These are phyloP conservation scores for Merluccius polli DNA, from an alignment of 2,797 vertebrate species.

Conservation along the genomic window DNA sequence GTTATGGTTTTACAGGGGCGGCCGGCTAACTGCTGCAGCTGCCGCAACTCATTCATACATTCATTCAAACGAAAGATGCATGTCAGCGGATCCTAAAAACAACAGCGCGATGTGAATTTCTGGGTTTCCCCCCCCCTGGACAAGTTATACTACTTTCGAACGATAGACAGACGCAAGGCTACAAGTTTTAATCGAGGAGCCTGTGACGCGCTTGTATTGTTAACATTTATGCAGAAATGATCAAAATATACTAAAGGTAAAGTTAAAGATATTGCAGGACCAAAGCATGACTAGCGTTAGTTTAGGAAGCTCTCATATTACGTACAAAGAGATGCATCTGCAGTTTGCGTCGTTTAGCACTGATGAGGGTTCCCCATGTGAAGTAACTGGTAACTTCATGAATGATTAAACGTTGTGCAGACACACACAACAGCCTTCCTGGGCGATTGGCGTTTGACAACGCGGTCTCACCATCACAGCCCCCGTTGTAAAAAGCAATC, in stretches of 20 bases:
- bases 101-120: background rate
- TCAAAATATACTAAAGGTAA: too few relatives aligned
- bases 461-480: too few relatives aligned
- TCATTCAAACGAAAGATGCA: too few relatives aligned
- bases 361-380: background rate
- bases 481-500: background rate
- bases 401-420: too few relatives aligned
- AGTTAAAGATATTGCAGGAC: too few relatives aligned
- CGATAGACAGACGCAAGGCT: background rate
- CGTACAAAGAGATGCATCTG: background rate
- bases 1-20: too few relatives aligned
- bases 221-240: too few relatives aligned
- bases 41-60: background rate
- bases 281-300: too few relatives aligned
- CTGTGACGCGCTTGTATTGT: background rate
- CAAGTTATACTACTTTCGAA: background rate
- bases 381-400: too few relatives aligned
- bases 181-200: background rate
- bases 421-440: too few relatives aligned
- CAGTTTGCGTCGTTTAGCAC: background rate
- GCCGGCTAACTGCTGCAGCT: background rate
- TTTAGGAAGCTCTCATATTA: too few relatives aligned
- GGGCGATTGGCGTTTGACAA: background rate
- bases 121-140: background rate
- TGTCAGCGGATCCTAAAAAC: too few relatives aligned